A percentile compares a stretch with the other conserved stretches of the same genome.
These are phyloP conservation scores for Drosophila tani DNA, from an alignment of 1,140 invertebrate genomes.

Conservation along the genomic window DNA sequence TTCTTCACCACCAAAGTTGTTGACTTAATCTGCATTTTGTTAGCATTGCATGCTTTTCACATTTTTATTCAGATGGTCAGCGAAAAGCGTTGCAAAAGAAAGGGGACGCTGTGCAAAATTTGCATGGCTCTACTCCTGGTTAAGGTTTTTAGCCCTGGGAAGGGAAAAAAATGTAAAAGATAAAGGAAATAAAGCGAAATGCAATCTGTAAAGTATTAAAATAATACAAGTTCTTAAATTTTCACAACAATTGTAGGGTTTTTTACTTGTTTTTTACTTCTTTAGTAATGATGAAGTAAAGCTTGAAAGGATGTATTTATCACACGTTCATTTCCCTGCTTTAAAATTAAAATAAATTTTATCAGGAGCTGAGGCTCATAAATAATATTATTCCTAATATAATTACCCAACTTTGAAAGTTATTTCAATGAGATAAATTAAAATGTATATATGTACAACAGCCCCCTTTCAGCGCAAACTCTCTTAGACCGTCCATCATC, in stretches of 20 bases:
- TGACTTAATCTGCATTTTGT: slow-evolving; percentile 76
- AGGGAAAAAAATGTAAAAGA: not conserved
- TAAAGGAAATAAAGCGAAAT: slow-evolving; percentile 9
- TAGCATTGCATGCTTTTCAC: slow-evolving; percentile 40
- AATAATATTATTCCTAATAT: not conserved
- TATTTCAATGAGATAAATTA: not conserved
- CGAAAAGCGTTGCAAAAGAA: slow-evolving; percentile 12
- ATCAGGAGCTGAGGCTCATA: not conserved
- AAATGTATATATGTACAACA: not conserved
- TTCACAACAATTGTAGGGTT: not conserved
- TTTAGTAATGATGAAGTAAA: not conserved
- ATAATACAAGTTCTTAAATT: not conserved
- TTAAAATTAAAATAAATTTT: not conserved
- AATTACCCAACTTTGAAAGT: not conserved
- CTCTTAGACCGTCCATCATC: slow-evolving; percentile 23
- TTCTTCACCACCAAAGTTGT: slow-evolving; percentile 42
- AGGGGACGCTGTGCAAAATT: slow-evolving; percentile 1
- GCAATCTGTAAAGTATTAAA: not conserved
- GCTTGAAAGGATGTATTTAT: not conserved
- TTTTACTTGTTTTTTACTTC: not conserved
- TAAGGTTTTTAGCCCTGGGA: slow-evolving; percentile 7
- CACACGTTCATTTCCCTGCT: no score
- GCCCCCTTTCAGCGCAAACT: not conserved
- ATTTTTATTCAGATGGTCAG: slow-evolving; percentile 42
- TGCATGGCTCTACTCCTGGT: slow-evolving; percentile 19